Base-by-base conservation (phyloP, 2,888 invertebrate species). In the Eupithecia subumbrata region DNA sequence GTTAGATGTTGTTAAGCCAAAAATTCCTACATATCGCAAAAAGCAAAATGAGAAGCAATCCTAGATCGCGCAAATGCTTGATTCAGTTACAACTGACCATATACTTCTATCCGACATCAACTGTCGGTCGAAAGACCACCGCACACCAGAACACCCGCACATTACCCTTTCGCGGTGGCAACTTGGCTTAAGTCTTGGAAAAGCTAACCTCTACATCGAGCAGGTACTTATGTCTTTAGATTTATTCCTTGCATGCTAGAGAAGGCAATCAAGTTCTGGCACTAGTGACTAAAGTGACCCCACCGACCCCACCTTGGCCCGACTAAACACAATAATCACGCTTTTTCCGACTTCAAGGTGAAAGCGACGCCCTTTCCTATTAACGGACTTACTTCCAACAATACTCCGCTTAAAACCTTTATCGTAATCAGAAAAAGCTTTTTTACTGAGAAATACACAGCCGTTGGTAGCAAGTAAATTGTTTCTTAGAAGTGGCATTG, bases 181-280 rank as follows among this genome's bases (percentile, higher is more conserved):
- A 30, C 30, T 3, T 3, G 30, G 30, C 30, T 30, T 30, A n/a
- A 52, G n/a, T n/a, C n/a, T 52, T n/a, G n/a, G 52, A n/a, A 52
- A 52, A 52, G 3, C 52, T 18, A 52, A 52, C 9, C 9, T 3
- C 9, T 52, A n/a, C 52, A n/a, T 9, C 0, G 2, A 9, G 0
- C n/a, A 2, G 8, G 52, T n/a, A 9, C 9, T 4, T 18, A 9
- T 0, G 4, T 45, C 7, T 48, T 48, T n/a, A n/a, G 18, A 48
- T 48, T 48, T 63, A 63, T 63, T 64, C 18, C 18, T 18, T 30
- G 64, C 64, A 34, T 64, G 64, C 18, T 64, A 64, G 3, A 34
- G 64, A 64, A 34, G 64, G 64, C 64, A 64, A 64, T 64, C 18
- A 64, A 64, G 64, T 64, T 64, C 34, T 64, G 8, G 30, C 25